Conservation (phyloP, 2,888 invertebrate species). For the Rosalia funebris region DNA sequence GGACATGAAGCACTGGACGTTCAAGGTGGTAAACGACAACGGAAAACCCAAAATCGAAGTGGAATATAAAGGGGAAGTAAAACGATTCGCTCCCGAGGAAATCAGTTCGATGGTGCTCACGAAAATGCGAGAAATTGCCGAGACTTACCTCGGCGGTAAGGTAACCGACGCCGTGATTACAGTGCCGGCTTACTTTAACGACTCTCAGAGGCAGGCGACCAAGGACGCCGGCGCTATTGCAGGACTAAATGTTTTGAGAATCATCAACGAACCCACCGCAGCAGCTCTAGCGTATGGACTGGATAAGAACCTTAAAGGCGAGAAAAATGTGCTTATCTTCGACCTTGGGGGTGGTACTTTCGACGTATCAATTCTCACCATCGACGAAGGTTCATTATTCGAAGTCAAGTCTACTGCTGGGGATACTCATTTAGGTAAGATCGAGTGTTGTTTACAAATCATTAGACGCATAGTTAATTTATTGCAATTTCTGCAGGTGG, state of each 20-base stretch:
- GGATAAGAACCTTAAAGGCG: conserved; percentile 78
- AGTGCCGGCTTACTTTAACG: conserved; percentile 86
- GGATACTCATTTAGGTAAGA: conserved; percentile 78
- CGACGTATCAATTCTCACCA: conserved; percentile 90
- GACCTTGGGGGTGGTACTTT: conserved; percentile 90
- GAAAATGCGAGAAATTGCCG: conserved; percentile 86
- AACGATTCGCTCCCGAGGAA: conserved; percentile 84
- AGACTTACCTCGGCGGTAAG: conserved; percentile 76
- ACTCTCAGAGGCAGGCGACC: conserved; percentile 84
- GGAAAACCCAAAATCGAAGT: conserved; percentile 81
- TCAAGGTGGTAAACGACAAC: conserved; percentile 73
- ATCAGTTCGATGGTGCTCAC: conserved; percentile 85
- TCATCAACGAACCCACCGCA: conserved; percentile 91
- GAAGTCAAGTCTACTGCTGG: conserved; percentile 85
- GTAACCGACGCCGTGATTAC: conserved; percentile 84
- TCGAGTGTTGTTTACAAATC: neutral
- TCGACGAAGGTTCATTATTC: conserved; percentile 86
- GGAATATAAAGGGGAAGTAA: conserved; percentile 78
- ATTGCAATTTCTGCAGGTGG: conserved; percentile 85
- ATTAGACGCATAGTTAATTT: neutral
- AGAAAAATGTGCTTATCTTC: conserved; percentile 79
- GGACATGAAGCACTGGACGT: conserved; percentile 89
- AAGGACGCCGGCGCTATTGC: conserved; percentile 90
- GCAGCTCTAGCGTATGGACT: conserved; percentile 88
- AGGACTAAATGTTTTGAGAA: conserved; percentile 86